These are phyloP conservation scores for Podarcis muralis DNA, from an alignment of 2,113 vertebrate genomes.

Conservation along the genomic window DNA sequence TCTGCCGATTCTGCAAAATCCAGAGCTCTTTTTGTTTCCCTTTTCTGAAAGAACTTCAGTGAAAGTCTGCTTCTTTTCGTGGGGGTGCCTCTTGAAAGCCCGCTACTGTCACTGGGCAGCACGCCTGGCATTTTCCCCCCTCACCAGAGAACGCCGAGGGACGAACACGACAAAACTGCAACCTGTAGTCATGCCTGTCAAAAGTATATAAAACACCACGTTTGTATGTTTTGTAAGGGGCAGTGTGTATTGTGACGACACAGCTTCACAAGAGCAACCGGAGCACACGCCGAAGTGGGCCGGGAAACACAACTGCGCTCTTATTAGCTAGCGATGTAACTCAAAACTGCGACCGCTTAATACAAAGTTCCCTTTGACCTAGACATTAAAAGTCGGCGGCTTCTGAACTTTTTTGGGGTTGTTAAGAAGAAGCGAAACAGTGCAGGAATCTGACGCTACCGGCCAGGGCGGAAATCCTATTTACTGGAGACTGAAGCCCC, in stretches of 20 bases:
- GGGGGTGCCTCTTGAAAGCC: slow-evolving; percentile 81
- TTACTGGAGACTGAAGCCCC: neutral
- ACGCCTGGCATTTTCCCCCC: slow-evolving; percentile 86
- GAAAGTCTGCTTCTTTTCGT: slow-evolving; percentile 89
- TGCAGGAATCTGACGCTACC: neutral
- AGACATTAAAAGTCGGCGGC: neutral
- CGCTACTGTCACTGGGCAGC: slow-evolving; percentile 80
- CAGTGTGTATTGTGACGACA: neutral
- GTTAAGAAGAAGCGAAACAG: neutral
- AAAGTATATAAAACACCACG: slow-evolving; percentile 29
- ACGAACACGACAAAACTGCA: slow-evolving; percentile 12
- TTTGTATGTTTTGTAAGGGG: neutral
- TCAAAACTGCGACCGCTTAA: neutral
- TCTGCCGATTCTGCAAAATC: slow-evolving; percentile 88
- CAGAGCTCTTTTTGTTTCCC: slow-evolving; percentile 91
- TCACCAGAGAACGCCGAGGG: neutral
- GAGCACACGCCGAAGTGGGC: neutral
- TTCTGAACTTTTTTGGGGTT: neutral
- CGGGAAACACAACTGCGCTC: neutral
- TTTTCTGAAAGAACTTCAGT: slow-evolving; percentile 95
- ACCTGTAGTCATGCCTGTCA: slow-evolving; percentile 47
- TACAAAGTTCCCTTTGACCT: neutral
- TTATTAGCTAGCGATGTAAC: neutral
- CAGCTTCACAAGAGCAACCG: neutral
- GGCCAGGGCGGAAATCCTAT: neutral